These are phyloP conservation scores for Macaca fascicularis DNA, from an alignment of 2,113 vertebrate species.

Conservation along the genomic window DNA sequence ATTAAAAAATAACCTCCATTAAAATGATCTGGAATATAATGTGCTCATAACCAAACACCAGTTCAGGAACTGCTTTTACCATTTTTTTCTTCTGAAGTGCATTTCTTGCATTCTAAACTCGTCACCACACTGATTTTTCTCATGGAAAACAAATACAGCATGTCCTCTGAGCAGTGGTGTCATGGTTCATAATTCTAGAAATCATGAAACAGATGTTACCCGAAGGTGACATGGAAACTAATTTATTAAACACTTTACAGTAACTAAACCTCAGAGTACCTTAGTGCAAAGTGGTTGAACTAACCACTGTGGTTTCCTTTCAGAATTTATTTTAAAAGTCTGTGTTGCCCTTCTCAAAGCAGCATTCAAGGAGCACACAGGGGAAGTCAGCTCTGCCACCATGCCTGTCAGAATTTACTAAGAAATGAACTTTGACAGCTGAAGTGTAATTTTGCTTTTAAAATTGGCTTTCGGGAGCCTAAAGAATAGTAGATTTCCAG, in stretches of 20 bases:
- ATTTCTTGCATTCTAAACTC: conserved; percentile 56
- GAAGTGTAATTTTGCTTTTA: conserved; percentile 59
- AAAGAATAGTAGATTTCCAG: not conserved
- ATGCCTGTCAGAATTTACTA: conserved; percentile 25
- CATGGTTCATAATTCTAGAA: conserved; percentile 45
- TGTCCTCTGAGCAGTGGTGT: conserved; percentile 34
- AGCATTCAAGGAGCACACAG: not conserved
- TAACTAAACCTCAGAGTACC: conserved; percentile 32
- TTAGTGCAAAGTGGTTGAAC: conserved; percentile 37
- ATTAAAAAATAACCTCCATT: conserved; percentile 55
- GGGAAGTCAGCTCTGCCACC: not conserved
- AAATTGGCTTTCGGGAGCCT: conserved; percentile 53
- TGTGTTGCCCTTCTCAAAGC: not conserved
- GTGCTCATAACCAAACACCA: not conserved
- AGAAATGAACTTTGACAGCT: conserved; percentile 58
- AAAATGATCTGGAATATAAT: conserved; percentile 15
- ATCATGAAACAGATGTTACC: conserved; percentile 51
- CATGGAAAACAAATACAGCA: conserved; percentile 22
- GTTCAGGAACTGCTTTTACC: not conserved
- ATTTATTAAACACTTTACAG: conserved; percentile 69
- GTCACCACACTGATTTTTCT: conserved; percentile 22
- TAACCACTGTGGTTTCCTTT: conserved; percentile 74
- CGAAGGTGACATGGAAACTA: conserved; percentile 37
- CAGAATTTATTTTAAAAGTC: conserved; percentile 54
- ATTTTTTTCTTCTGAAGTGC: conserved; percentile 24